Conservation (phyloP, 2,113 vertebrate genomes). For the Octodon degus region DNA sequence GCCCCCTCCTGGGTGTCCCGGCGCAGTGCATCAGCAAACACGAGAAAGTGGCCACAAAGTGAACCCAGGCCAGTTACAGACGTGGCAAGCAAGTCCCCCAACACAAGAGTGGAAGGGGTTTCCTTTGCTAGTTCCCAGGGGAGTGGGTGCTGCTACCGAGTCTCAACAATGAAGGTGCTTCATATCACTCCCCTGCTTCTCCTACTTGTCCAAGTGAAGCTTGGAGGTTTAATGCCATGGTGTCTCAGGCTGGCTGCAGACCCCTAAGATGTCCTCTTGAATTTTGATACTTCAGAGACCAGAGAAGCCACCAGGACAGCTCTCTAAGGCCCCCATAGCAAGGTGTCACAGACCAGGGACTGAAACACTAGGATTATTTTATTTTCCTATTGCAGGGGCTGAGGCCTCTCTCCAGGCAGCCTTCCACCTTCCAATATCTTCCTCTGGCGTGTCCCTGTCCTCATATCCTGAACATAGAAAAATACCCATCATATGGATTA, state of each 20-base stretch:
- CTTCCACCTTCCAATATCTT: accelerated
- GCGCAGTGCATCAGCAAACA: not conserved
- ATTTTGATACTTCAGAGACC: not conserved
- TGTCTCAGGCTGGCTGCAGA: not conserved
- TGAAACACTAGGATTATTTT: too few species aligned
- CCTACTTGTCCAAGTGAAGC: not conserved
- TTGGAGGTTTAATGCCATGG: accelerated
- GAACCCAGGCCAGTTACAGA: not conserved
- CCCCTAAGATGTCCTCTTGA: not conserved
- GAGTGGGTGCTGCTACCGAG: not conserved
- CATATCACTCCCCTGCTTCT: not conserved
- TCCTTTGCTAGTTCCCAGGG: not conserved
- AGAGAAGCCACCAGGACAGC: not conserved
- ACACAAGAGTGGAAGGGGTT: not conserved
- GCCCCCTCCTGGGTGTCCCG: not conserved
- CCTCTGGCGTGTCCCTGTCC: too few species aligned
- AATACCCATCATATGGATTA: too few species aligned
- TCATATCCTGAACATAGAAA: not conserved
- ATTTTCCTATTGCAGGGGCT: not conserved
- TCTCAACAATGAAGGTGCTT: not conserved
- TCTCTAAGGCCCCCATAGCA: too few species aligned
- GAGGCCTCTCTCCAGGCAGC: not conserved
- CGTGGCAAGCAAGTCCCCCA: not conserved
- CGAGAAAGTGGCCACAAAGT: accelerated
- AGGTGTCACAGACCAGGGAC: not conserved